These are phyloP conservation scores for Pseudorhombus dupliciocellatus DNA, from an alignment of 2,113 vertebrate genomes.

Conservation along the genomic window DNA sequence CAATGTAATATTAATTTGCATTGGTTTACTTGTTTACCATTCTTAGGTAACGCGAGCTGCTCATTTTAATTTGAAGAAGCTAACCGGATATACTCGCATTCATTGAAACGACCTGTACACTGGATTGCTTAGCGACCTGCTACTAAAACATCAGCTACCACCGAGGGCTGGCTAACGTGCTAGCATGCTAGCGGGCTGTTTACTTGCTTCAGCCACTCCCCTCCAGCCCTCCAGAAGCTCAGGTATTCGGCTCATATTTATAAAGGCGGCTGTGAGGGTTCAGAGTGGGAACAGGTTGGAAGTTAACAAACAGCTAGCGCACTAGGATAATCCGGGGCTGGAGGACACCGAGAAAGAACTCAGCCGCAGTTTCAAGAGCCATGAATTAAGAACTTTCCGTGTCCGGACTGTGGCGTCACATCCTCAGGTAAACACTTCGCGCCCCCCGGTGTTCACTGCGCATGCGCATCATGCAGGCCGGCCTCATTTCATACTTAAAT, in stretches of 20 bases:
- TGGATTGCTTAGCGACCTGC: constrained; percentile 22
- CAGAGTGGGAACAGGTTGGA: background rate
- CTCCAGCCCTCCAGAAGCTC: accelerated
- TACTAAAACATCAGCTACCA: constrained; percentile 47
- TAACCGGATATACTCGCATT: background rate
- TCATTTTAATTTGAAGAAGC: constrained; percentile 33
- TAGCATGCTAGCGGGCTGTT: constrained; percentile 39
- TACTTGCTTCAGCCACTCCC: constrained; percentile 16
- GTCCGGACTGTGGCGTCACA: background rate
- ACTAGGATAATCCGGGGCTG: constrained; percentile 17
- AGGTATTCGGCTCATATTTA: background rate
- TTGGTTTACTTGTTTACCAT: too few relatives aligned
- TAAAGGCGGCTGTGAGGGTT: background rate
- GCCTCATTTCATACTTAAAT: too few relatives aligned
- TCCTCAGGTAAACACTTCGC: background rate
- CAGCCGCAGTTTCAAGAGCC: constrained; percentile 27
- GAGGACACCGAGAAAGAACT: constrained; percentile 2
- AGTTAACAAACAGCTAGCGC: background rate
- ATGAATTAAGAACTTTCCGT: background rate
- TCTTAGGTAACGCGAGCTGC: background rate
- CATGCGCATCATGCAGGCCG: constrained; percentile 48
- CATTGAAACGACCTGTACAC: background rate
- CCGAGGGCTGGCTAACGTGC: constrained; percentile 31
- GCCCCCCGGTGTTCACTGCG: constrained; percentile 44
- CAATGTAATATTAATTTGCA: too few relatives aligned